phyloP scores from a whole-genome alignment of 2,113 vertebrate species.

The Tenrec ecaudatus region DNA sequence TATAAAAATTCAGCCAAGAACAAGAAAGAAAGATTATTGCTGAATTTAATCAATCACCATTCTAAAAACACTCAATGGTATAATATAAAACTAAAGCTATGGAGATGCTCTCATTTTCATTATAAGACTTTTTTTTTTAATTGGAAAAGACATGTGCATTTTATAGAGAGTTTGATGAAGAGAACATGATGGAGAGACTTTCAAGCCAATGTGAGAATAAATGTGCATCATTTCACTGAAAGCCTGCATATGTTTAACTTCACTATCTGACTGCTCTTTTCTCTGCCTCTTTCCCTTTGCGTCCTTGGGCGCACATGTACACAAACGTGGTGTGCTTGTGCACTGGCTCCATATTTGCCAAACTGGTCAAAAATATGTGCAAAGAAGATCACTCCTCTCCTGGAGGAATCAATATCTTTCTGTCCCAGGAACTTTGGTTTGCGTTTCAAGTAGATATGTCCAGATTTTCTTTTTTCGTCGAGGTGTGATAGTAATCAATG shows the following conservation, averaged over 20 bases:
- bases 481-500: not conserved
- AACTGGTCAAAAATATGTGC: not conserved
- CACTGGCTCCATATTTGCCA: not conserved
- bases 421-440: not conserved
- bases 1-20: slow-evolving; percentile 81
- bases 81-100: slow-evolving; percentile 77
- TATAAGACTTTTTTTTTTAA: slow-evolving; percentile 72
- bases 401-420: not conserved
- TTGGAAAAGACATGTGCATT: slow-evolving; percentile 2
- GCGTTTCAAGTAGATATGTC: not conserved
- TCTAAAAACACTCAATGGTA: slow-evolving; percentile 67
- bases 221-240: slow-evolving; percentile 76
- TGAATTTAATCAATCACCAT: slow-evolving; percentile 71
- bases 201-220: slow-evolving; percentile 70
- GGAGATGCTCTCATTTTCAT: slow-evolving; percentile 64
- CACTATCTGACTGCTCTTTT: slow-evolving; percentile 69
- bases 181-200: slow-evolving; percentile 63
- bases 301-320: not conserved
- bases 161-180: slow-evolving; percentile 51
- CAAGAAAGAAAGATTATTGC: slow-evolving; percentile 74
- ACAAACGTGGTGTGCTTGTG: slow-evolving; percentile 34
- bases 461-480: not conserved
- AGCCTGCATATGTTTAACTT: slow-evolving; percentile 61
- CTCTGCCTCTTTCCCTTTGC: not conserved
- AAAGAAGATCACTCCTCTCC: not conserved